Base-by-base conservation (phyloP, 2,113 vertebrate genomes). In the Oreotrochilus melanogaster region DNA sequence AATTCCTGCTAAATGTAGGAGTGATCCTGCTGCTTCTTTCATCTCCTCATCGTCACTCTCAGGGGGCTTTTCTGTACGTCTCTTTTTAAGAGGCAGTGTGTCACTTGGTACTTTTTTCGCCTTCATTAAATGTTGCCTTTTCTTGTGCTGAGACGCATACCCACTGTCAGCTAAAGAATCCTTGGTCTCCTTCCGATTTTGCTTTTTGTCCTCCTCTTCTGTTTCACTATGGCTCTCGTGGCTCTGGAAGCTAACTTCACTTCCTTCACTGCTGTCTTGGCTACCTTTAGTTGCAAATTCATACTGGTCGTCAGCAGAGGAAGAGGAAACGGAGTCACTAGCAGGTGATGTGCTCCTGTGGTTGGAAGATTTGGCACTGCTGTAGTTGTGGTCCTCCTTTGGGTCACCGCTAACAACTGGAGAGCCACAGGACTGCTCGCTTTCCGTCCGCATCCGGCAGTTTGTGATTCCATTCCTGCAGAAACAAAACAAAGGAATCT, bases 41-140 rank as follows among this genome's bases (percentile, higher is more conserved):
- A 99, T 99, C 98, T 99, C 99, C 98, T 99, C 99, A 39, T 99
- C 99, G 3, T 99, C 99, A 79, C 99, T 99, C 97, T 99, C 99
- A 1, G 99, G 99, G 78, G 99, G 98, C 97, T 99, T 99, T 96
- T 99, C 98, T 18, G 98, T 98, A 67, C 99, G 99, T 98, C 99
- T 99, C 98, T 99, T 99, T 98, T 99, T 99, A 98, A 99, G 98
- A 93, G 99, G 99, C 98, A 99, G 99, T 48, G 99, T 98, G 98
- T 99, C 99, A 97, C 98, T 98, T 61, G 98, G 98, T 90, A 98
- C 98, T 98, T 98, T 98, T 96, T 98, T 98, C 73, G 85, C 98
- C 98, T 99, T 99, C 98, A 98, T 98, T 98, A 99, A 98, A 97
- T 99, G 98, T 97, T 99, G 98, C 96, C 99, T 98, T 98, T 99